Base-by-base conservation (phyloP, 2,797 vertebrate genomes). In the Octomys mimax region DNA sequence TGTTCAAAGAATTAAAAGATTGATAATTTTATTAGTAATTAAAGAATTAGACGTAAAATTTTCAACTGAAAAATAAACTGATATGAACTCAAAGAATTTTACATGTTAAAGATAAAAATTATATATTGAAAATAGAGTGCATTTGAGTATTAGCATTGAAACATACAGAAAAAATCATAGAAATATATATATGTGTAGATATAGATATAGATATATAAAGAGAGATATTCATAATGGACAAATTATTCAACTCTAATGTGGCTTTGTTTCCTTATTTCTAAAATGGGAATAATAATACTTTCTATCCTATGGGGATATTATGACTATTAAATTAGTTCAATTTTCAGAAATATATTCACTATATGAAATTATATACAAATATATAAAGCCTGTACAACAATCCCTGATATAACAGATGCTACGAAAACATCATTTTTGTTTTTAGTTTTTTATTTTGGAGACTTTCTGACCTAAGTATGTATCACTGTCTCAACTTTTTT, bases 41-140 rank as follows among this genome's bases (percentile, higher is more conserved):
- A 92, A 94, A 88, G 26, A 91, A 91, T 42, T 28, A 89, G 92
- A n/a, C 64, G 31, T 31, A 96, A 97, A 89, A 42, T 73, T 19
- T 42, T 75, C 94, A 88, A 84, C 21, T 64, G 33, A 21, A 92
- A 85, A 75, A 83, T 54, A 31, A 86, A 62, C 46, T 11, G 1
- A 95, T 94, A 94, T 66, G 83, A 94, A 89, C 36, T 90, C 61
- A 88, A 19, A 87, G 61, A 92, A 70, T 89, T 70, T 54, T 79
- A 68, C 13, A 68, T 6, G 59, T 9, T 64, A 13, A 73, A 57
- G 36, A 66, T 6, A 91, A 95, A 39, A 91, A 81, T 42, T 16
- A 83, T 2, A 66, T 36, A 33, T 57, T 59, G 5, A 28, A 79
- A 83, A 70, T 62, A 94, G 1, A 85, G 82, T 80, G 10, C 11